phyloP scores from a whole-genome alignment of 2,888 invertebrate species.

The Nomada flava region DNA sequence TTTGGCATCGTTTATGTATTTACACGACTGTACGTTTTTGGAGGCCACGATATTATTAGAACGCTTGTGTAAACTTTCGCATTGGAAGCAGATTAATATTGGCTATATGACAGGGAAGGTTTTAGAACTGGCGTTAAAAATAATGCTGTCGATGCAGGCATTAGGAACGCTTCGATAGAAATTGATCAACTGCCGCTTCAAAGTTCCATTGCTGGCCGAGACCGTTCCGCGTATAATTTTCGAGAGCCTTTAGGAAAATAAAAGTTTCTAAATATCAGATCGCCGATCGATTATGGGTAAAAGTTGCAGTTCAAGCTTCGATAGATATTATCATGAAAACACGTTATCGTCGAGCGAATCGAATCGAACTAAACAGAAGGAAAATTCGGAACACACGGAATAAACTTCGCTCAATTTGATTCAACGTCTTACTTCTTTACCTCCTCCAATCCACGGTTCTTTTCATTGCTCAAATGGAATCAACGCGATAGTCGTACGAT shows the following conservation, averaged over 20 bases:
- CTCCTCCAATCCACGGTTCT: background rate
- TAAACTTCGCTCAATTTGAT: background rate
- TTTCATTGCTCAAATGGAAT: conserved; percentile 34
- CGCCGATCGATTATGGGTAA: conserved; percentile 19
- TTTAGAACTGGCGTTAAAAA: conserved; percentile 1
- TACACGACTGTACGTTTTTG: background rate
- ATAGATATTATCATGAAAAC: conserved; percentile 4
- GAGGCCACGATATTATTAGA: background rate
- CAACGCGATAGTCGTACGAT: conserved; percentile 23
- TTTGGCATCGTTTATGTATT: too few species aligned
- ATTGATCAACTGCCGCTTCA: conserved; percentile 12
- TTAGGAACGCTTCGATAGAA: conserved; percentile 16
- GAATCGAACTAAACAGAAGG: background rate
- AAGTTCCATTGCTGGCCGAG: conserved; percentile 1
- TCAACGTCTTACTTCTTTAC: background rate
- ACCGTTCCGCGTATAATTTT: conserved; percentile 29
- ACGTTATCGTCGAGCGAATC: conserved; percentile 18
- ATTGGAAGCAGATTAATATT: background rate
- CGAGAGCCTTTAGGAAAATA: conserved; percentile 20
- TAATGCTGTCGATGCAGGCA: background rate
- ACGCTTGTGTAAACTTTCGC: background rate
- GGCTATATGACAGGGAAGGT: background rate
- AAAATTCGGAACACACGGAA: background rate
- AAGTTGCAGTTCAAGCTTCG: conserved; percentile 10
- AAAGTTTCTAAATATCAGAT: conserved; percentile 37